phyloP scores from a whole-genome alignment of 2,797 vertebrate genomes.

The Octomys mimax region DNA sequence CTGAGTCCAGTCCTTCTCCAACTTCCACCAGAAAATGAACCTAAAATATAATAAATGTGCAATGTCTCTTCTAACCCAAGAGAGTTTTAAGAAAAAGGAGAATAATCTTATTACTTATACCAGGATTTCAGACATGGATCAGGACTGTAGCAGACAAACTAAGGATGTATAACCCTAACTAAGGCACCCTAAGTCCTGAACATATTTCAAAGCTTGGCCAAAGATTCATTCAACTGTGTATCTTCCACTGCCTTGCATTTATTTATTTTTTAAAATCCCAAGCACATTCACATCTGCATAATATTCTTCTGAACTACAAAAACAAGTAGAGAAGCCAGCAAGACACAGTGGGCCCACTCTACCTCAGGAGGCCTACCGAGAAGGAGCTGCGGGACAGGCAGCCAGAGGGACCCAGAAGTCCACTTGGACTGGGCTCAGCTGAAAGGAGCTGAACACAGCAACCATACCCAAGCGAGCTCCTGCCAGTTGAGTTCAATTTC shows the following conservation, averaged over 20 bases:
- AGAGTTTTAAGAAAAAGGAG: background rate
- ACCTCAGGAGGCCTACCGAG: too few relatives aligned
- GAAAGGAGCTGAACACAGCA: too few relatives aligned
- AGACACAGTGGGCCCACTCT: too few relatives aligned
- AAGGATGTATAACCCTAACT: background rate
- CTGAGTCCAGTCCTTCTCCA: background rate
- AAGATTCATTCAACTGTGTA: background rate
- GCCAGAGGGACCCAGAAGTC: too few relatives aligned
- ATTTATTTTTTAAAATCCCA: background rate
- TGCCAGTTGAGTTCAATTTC: too few relatives aligned
- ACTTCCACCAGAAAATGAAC: background rate
- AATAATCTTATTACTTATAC: background rate
- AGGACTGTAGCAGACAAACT: background rate
- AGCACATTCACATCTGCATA: background rate
- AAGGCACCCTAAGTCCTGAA: background rate
- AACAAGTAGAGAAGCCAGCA: background rate
- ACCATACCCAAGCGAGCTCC: too few relatives aligned
- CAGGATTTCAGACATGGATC: background rate
- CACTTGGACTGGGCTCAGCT: too few relatives aligned
- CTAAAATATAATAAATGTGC: background rate
- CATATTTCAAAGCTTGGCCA: background rate
- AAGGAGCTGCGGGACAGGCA: too few relatives aligned
- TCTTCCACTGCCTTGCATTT: background rate
- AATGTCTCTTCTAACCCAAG: constrained; percentile 26
- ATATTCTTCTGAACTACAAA: constrained; percentile 1